Base-by-base conservation (phyloP, 64 coral and sea anemone genomes). In the Montipora sp. region DNA sequence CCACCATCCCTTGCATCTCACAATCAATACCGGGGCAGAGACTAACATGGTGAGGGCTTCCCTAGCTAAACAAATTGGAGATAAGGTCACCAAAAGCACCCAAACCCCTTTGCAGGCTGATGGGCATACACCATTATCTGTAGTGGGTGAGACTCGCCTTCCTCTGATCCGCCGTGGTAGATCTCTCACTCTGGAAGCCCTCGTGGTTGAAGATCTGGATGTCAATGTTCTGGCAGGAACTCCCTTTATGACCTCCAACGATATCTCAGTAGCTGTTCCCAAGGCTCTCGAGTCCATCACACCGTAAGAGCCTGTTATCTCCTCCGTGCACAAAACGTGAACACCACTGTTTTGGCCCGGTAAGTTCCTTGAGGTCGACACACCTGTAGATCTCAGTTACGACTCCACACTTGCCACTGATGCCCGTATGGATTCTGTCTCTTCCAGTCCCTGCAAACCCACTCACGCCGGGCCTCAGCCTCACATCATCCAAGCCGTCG, bases 311-410 rank as follows among this genome's bases (percentile, higher is more conserved):
- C 36, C 36, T 36, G 1, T 36, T 77, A 82, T 1, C 43, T 87
- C 59, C 48, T 93, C 19, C 77, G 79, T 68, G 77, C 59, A 21
- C 59, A 87, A 19, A 66, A 47, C 53, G 5, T 47, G 43, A 74
- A 66, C 69, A 83, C 78, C 69, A 68, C 59, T 19, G 78, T 94
- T 13, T 36, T 94, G 87, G 93, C 93, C 87, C 0, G 73, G 87
- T 16, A 44, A 80, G 0, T 94, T 61, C 80, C 27, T 94, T 51
- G 87, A 94, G 66, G 18, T 90, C 27, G 87, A 94, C 4, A 27
- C 89, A 3, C 92, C 92, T 15, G 12, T 60, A 8, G 92, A 93
- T 16, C 47, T 89, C 6, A 21, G 43, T 75, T 51, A 53, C 60
- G 92, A 94, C 66, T 19, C 49, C 18, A 51, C 69, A n/a, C 36